Conservation (phyloP, 35 echinoderm and acorn worm genomes). For the Anneissia japonica region DNA sequence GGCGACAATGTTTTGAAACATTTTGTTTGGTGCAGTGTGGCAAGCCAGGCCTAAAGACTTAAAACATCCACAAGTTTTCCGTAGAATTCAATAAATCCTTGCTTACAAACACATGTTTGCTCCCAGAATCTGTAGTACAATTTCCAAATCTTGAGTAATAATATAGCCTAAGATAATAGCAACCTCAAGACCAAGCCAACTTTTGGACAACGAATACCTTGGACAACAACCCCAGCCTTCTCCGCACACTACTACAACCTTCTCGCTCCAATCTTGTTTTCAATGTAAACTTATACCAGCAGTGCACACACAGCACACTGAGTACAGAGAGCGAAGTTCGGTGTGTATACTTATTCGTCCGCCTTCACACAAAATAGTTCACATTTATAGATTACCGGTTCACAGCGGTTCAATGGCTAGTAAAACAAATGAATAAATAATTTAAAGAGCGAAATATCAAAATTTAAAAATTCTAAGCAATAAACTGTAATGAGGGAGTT, state of each 20-base stretch:
- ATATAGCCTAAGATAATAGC: no score
- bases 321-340: not conserved
- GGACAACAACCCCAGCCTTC: not conserved
- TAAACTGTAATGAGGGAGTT: not conserved
- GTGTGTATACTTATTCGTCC: not conserved
- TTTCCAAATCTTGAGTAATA: no score
- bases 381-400: not conserved
- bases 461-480: not conserved
- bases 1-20: not conserved
- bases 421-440: not conserved
- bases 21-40: not conserved
- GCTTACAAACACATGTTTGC: not conserved
- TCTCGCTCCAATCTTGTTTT: not conserved
- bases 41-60: not conserved
- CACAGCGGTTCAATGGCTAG: not conserved
- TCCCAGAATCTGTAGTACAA: not conserved
- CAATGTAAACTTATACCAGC: not conserved
- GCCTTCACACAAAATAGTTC: not conserved
- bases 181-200: no score
- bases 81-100: not conserved
- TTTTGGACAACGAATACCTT: no score
- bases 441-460: not conserved
- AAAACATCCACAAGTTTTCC: not conserved
- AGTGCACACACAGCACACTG: not conserved
- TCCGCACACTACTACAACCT: not conserved